Percentiles rank a stretch among this genome's conserved stretches.
Conservation (phyloP, 2,797 vertebrate genomes). For the Anisognathus igniventris region DNA sequence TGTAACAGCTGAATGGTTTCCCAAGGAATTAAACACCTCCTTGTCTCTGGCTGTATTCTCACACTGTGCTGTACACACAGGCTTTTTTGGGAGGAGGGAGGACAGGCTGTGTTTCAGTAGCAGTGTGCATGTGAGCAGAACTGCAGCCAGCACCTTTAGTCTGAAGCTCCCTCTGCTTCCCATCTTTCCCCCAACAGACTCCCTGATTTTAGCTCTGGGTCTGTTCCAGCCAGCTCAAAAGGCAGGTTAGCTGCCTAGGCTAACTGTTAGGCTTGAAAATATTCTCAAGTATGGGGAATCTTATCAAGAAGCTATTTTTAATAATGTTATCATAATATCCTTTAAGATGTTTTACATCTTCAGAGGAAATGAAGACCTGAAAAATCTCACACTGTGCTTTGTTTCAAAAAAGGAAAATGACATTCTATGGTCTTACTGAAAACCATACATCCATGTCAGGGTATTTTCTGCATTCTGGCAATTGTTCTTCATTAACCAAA, state of each 20-base stretch:
- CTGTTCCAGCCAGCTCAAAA: not conserved
- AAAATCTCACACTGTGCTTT: not conserved
- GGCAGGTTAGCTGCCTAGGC: not conserved
- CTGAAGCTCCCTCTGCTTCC: not conserved
- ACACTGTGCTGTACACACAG: accelerated
- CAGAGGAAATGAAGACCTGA: not conserved
- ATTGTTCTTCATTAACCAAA: not conserved
- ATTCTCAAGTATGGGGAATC: not conserved
- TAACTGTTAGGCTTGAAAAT: not conserved
- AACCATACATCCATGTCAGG: not conserved
- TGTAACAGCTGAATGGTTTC: not conserved
- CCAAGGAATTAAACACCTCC: not conserved
- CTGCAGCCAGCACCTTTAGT: not conserved
- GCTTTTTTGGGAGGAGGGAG: not conserved
- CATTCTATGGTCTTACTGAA: not conserved
- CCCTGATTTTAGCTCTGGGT: not conserved
- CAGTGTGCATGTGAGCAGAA: accelerated
- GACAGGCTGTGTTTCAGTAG: not conserved
- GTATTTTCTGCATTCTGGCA: not conserved
- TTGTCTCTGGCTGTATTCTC: not conserved
- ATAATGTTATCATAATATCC: not conserved
- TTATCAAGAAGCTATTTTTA: not conserved
- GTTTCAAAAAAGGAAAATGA: not conserved
- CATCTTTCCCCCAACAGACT: accelerated
- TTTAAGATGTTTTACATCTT: not conserved